phyloP scores from a whole-genome alignment of 2,113 vertebrate species.

The Solenodon paradoxus region DNA sequence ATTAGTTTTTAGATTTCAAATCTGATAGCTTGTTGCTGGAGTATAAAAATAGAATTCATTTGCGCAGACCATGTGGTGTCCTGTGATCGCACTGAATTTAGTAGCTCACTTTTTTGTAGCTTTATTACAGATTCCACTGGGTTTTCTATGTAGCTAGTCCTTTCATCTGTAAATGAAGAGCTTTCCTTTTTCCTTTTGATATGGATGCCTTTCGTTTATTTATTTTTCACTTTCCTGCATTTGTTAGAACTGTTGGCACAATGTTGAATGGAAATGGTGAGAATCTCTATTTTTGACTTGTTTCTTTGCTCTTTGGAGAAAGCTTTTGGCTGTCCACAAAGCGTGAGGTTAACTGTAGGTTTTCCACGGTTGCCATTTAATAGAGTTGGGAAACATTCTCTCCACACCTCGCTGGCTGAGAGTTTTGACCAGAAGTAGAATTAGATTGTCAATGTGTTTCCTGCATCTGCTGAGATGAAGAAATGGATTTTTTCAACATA shows the following conservation, averaged over 20 bases:
- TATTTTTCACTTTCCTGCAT: neutral
- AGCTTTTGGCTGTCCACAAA: neutral
- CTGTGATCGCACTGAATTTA: neutral
- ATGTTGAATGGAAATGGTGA: neutral
- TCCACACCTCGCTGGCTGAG: neutral
- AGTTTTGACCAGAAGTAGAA: neutral
- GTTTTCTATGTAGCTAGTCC: neutral
- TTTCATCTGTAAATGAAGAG: neutral
- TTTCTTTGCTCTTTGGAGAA: neutral
- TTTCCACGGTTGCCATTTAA: neutral
- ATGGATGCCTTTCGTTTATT: neutral
- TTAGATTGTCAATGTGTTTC: neutral
- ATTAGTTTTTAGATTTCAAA: neutral
- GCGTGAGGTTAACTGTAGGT: neutral
- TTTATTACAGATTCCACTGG: neutral
- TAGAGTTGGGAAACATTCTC: neutral
- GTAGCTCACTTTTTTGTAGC: neutral
- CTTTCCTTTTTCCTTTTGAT: neutral
- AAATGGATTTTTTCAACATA: neutral
- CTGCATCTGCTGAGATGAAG: neutral
- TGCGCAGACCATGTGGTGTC: neutral
- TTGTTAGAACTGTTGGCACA: neutral
- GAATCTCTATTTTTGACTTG: neutral
- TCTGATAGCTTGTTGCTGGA: neutral
- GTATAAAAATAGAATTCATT: neutral